A percentile compares a stretch with the other conserved stretches of the same genome.
Evolutionary conservation across 2,888 invertebrate genomes (phyloP).

Genomic region (Pristionchus mayeri): DNA sequence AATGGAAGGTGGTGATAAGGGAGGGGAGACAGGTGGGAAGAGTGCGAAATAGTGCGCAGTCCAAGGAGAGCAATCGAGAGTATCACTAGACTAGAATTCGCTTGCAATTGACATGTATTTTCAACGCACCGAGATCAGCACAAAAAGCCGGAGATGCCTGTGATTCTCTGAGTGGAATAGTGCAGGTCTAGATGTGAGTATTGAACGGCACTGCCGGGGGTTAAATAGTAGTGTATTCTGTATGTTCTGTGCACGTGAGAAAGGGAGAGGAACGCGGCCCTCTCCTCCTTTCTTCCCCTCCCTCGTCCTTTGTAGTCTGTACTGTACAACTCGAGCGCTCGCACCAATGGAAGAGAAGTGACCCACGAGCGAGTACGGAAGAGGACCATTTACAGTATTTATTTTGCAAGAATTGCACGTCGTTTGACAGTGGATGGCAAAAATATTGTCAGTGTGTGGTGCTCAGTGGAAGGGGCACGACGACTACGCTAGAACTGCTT

Average conservation of each 20-base stretch:
- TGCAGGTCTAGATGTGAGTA: background rate
- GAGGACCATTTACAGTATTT: too few relatives aligned
- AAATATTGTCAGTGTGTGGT: too few relatives aligned
- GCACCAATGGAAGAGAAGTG: too few relatives aligned
- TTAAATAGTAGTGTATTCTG: background rate
- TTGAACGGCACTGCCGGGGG: too few relatives aligned
- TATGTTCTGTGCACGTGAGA: background rate
- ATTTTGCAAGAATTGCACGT: too few relatives aligned
- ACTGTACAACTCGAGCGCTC: background rate
- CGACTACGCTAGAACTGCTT: too few relatives aligned
- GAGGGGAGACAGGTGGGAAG: background rate
- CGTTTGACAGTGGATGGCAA: too few relatives aligned
- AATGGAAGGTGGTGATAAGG: constrained; percentile 27
- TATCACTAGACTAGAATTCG: constrained; percentile 33
- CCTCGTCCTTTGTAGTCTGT: constrained; percentile 8
- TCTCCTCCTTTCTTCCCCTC: background rate
- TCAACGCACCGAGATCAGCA: constrained; percentile 4
- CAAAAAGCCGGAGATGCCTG: background rate
- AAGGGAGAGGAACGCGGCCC: background rate
- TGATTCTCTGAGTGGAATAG: too few relatives aligned
- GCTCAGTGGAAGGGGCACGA: too few relatives aligned
- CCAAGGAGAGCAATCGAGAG: background rate
- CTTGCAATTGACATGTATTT: background rate
- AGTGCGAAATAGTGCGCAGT: background rate
- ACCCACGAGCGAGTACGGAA: too few relatives aligned